Base-by-base conservation (phyloP, 1,140 invertebrate species). In the Pseudoatta argentina region DNA sequence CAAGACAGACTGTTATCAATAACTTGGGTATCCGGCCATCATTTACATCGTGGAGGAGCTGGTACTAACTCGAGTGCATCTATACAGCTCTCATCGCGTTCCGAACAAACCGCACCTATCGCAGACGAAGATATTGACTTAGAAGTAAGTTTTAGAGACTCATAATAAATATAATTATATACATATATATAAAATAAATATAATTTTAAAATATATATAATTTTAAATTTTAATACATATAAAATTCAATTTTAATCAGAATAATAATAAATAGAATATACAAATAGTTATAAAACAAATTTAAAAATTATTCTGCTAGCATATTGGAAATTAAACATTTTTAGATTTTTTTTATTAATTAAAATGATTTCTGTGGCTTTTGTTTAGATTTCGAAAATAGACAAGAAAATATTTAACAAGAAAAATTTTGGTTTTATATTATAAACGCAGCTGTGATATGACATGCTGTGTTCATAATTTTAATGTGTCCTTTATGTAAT, bases 1-100 rank as follows among this genome's bases (percentile, higher is more conserved):
- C 96, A 97, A 90, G 97, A 96, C 87, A 94, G 95, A 83, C 81
- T 95, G 30, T 89, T 95, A n/a, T 95, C 95, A 10, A 94, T 95
- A 44, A 95, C 94, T 44, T 95, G 95, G 95, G 94, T 95, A 3
- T 94, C 94, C 2, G 92, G 94, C 51, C 94, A 95, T 88, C 94
- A 95, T 75, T 89, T 95, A 48, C 95, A 95, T 87, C 94, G 94
- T 64, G 94, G 94, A 39, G 93, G 93, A 6, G 73, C 87, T 51
- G 91, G 78, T 89, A 93, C 89, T 64, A 95, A 93, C 63, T 79
- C 93, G n/a, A 92, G 88, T 18, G 63, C 91, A 12, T 77, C 90
- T 73, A 89, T 86, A 82, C 93, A 86, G 91, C 81, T 92, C 48
- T 87, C 93, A 51, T 86, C 88, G 24, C 93, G 93, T 81, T 93